These are phyloP conservation scores for Xestoiulus laeticollis DNA, from an alignment of 2,888 invertebrate species.

Conservation along the genomic window DNA sequence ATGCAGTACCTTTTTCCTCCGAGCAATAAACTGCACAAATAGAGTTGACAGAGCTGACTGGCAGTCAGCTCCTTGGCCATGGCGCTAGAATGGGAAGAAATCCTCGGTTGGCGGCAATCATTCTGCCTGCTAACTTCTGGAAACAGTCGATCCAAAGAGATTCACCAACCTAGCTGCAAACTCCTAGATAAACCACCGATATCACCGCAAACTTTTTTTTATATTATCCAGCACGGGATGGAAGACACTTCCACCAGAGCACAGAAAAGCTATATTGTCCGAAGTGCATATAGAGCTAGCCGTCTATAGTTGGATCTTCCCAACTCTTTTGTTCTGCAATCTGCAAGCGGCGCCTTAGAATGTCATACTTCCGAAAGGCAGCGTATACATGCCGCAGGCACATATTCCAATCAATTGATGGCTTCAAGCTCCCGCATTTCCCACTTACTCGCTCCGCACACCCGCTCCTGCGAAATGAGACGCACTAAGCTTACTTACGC, in stretches of 20 bases:
- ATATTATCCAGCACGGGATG: neutral
- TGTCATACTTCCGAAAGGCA: neutral
- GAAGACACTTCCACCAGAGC: no score
- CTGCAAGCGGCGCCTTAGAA: neutral
- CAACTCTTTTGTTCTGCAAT: neutral
- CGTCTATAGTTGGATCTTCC: neutral
- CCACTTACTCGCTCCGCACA: neutral
- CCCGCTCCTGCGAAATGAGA: neutral
- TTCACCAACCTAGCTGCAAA: neutral
- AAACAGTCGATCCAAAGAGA: neutral
- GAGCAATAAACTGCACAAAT: slow-evolving; percentile 62
- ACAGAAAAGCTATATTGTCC: neutral
- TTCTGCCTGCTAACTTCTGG: slow-evolving; percentile 3
- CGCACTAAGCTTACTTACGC: slow-evolving; percentile 5
- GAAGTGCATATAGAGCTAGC: no score
- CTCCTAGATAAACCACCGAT: neutral
- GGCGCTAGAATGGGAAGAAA: neutral
- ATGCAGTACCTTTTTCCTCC: slow-evolving; percentile 61
- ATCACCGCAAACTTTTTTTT: neutral
- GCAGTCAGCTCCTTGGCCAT: slow-evolving; percentile 61
- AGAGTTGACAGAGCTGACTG: slow-evolving; percentile 63
- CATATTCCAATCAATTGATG: slow-evolving; percentile 13
- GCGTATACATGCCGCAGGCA: neutral
- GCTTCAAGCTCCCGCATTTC: neutral
- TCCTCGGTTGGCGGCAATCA: neutral